Evolutionary conservation across 2,888 invertebrate species (phyloP), one percentile per base, ranked within the genome.

Genomic region (Amphipyra tragopoginis): DNA sequence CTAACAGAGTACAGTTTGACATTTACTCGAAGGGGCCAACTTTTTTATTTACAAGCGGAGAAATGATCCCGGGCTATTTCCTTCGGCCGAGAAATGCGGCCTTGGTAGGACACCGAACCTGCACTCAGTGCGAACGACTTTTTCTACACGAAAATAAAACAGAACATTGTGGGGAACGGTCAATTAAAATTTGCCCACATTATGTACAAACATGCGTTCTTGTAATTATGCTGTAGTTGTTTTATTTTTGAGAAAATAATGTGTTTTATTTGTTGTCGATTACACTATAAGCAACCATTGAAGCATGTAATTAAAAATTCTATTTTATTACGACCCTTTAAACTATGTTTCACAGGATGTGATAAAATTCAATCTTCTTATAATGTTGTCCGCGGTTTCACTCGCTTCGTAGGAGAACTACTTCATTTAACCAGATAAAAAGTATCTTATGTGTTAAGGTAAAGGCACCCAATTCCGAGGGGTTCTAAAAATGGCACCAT

Each of bases 11-110:
- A 77, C 74, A 64, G 72, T 72, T 79, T 84, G 84, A 84, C 83
- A 84, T 86, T 86, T 84, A 81, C 77, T 64, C 66, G 65, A 67
- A 66, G 55, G 34, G 52, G 44, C 55, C 47, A 70, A 70, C 75
- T 85, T 84, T 85, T 84, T 83, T 81, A 83, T 87, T 82, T 77
- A 55, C 65, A 80, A 64, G 67, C 66, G 90, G 92, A 93, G 93
- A 93, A 93, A 93, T 93, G 91, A 92, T 90, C 89, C 84, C 68
- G 79, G 75, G 85, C 83, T 86, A 85, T 87, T 89, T 86, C 86
- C 87, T 84, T 65, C 83, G 75, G 65, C 53, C 72, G 87, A 93
- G 93, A 93, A 92, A 93, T 91, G 92, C 83, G 84, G 79, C 93
- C 94, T 93, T 92, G 90, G 55, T 61, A 73, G 93, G 82, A 67